Conservation (phyloP, 2,113 vertebrate genomes). For the Urocitellus parryii region DNA sequence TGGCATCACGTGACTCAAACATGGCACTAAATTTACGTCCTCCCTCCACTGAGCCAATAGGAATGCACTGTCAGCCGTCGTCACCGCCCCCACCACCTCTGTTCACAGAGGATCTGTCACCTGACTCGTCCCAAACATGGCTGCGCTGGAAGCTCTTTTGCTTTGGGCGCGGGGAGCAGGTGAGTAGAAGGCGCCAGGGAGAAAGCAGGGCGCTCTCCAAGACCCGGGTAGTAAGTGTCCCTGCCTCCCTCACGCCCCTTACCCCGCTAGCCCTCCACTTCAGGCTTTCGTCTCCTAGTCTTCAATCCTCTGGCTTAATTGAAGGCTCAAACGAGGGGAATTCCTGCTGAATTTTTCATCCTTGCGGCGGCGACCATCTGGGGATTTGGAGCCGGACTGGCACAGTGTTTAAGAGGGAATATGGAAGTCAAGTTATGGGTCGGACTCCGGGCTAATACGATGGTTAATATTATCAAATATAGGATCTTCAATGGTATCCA, state of each 20-base stretch:
- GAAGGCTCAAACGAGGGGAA: not conserved
- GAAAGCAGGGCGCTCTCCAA: not conserved
- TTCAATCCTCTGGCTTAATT: not conserved
- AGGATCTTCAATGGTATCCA: not conserved
- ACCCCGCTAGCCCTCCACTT: not conserved
- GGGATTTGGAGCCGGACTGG: not conserved
- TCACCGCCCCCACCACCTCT: not conserved
- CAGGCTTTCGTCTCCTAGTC: not conserved
- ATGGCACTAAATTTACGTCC: constrained; percentile 77
- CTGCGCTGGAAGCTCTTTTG: not conserved
- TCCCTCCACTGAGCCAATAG: constrained; percentile 74
- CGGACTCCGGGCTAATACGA: not conserved
- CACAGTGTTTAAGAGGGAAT: not conserved
- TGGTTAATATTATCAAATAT: not conserved
- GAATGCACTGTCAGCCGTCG: not conserved
- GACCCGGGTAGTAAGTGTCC: not conserved
- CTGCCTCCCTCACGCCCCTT: not conserved
- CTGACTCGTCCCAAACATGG: constrained; percentile 79
- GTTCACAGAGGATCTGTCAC: constrained; percentile 57
- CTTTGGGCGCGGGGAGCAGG: constrained; percentile 44
- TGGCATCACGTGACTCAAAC: constrained; percentile 50
- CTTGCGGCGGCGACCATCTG: constrained; percentile 45
- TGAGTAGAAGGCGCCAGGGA: constrained; percentile 47
- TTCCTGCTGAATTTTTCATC: constrained; percentile 23
- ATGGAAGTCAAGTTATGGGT: not conserved